Conservation (phyloP, 2,888 invertebrate species). For the Saturnia pavonia region DNA sequence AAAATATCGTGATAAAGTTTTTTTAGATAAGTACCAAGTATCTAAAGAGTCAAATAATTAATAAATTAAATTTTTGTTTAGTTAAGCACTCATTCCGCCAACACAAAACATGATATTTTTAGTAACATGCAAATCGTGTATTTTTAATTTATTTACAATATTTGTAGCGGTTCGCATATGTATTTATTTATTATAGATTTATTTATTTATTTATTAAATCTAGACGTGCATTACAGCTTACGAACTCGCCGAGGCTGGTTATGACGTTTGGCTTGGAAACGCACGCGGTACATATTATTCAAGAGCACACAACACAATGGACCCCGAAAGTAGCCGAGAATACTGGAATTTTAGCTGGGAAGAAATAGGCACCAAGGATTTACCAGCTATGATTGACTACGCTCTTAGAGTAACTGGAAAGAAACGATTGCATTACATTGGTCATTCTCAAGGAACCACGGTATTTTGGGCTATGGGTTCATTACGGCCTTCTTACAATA, state of each 20-base stretch:
- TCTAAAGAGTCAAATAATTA: too few relatives aligned
- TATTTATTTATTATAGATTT: too few relatives aligned
- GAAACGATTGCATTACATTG: conserved; percentile 85
- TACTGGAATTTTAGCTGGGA: conserved; percentile 90
- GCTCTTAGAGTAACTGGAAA: conserved; percentile 80
- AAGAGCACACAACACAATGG: conserved; percentile 70
- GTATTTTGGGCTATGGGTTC: conserved; percentile 84
- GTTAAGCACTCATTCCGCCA: too few relatives aligned
- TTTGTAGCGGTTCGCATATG: too few relatives aligned
- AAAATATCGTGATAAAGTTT: too few relatives aligned
- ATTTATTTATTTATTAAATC: conserved; percentile 4
- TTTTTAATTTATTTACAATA: too few relatives aligned
- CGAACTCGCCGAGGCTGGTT: conserved; percentile 83
- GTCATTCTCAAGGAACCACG: conserved; percentile 87
- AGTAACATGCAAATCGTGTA: too few relatives aligned
- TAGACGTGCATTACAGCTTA: conserved; percentile 43
- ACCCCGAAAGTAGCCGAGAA: conserved; percentile 48
- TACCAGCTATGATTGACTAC: conserved; percentile 90
- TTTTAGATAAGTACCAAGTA: too few relatives aligned
- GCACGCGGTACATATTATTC: conserved; percentile 87
- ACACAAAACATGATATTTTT: too few relatives aligned
- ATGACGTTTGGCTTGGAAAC: conserved; percentile 90
- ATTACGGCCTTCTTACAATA: conserved; percentile 82
- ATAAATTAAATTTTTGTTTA: too few relatives aligned
- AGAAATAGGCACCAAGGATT: conserved; percentile 87